phyloP scores from a whole-genome alignment of 2,888 invertebrate species.

The Limenitis camilla region DNA sequence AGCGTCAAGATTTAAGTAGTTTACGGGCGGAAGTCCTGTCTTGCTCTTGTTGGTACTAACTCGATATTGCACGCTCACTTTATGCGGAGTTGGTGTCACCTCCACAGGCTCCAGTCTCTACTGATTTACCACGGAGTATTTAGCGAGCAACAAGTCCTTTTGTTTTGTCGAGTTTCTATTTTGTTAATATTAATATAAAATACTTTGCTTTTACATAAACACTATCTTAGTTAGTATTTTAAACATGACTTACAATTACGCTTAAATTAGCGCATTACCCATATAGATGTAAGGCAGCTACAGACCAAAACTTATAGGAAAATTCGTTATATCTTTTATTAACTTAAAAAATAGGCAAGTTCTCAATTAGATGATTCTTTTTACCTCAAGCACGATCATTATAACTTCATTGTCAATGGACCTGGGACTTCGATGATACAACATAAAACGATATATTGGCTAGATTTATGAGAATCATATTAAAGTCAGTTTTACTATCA shows the following conservation, averaged over 20 bases:
- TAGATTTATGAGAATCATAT: no score
- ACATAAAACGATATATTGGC: no score
- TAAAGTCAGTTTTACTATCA: no score
- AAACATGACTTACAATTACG: no score
- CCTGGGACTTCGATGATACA: no score
- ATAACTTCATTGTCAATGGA: no score
- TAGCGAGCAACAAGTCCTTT: slow-evolving; percentile 60
- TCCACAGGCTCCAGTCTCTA: slow-evolving; percentile 46
- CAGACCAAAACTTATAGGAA: no score
- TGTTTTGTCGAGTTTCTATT: slow-evolving; percentile 31
- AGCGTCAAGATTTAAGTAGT: slow-evolving; percentile 67
- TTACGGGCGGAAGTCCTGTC: slow-evolving; percentile 59
- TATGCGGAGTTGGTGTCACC: slow-evolving; percentile 58
- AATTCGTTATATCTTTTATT: not conserved
- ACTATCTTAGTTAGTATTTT: not conserved
- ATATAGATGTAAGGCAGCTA: no score
- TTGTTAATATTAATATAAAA: slow-evolving; percentile 30
- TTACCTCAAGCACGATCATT: no score
- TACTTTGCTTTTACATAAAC: not conserved
- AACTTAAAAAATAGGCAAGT: no score
- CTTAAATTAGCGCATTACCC: no score
- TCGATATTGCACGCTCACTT: slow-evolving; percentile 69
- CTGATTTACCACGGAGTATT: slow-evolving; percentile 42
- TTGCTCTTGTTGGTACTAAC: slow-evolving; percentile 55
- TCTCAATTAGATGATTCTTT: no score